A percentile compares a stretch with the other conserved stretches of the same genome.
Evolutionary conservation across 2,888 invertebrate genomes (phyloP).

Genomic region (Agrochola lota): DNA sequence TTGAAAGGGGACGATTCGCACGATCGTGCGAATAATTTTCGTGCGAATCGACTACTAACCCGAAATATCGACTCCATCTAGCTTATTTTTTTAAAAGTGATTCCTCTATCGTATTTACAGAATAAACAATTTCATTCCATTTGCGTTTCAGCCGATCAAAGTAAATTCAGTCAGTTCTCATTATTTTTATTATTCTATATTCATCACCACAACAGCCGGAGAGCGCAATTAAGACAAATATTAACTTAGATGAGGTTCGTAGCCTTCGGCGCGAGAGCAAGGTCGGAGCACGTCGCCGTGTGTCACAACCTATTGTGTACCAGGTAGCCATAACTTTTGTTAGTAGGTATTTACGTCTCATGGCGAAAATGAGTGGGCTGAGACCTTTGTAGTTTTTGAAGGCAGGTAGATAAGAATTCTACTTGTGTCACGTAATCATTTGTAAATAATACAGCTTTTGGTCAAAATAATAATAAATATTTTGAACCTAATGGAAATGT

Average conservation of each 20-base stretch:
- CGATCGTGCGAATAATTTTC: no score
- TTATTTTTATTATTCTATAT: conserved; percentile 1
- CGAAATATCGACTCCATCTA: no score
- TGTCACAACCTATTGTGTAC: conserved; percentile 70
- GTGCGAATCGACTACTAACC: no score
- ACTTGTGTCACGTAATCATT: conserved; percentile 7
- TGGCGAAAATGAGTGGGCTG: conserved; percentile 34
- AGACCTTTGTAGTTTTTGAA: conserved; percentile 25
- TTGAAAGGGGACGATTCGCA: no score
- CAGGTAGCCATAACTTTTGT: conserved; percentile 49
- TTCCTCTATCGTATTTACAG: no score
- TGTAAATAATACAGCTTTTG: background rate
- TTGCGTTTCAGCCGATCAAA: background rate
- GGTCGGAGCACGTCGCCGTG: conserved; percentile 76
- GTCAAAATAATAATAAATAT: background rate
- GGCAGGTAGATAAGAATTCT: background rate
- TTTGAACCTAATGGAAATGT: background rate
- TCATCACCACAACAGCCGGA: background rate
- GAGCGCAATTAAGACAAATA: conserved; percentile 55
- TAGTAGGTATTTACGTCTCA: conserved; percentile 22
- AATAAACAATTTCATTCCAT: no score
- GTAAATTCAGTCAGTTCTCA: background rate
- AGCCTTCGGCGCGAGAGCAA: conserved; percentile 79
- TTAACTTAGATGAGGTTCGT: conserved; percentile 69
- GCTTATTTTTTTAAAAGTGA: no score